Evolutionary conservation across 1,140 invertebrate species (phyloP).

Genomic region (Heterodera schachtii): DNA sequence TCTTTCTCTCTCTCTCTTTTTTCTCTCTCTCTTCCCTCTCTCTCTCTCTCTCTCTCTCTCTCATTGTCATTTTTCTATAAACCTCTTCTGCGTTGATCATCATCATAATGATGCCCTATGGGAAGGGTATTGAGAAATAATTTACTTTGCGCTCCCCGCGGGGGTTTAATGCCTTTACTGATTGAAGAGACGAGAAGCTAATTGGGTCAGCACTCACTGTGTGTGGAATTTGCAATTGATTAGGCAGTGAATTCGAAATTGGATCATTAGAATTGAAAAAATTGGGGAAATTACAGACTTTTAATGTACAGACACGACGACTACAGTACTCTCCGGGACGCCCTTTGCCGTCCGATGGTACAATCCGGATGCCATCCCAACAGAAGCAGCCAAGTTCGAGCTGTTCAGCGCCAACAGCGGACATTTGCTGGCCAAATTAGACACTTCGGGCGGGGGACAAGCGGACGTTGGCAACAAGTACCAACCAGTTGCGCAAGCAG

Average conservation of each 20-base stretch:
- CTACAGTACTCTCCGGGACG: slow-evolving; percentile 11
- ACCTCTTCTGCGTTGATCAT: background rate
- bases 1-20: background rate
- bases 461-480: slow-evolving; percentile 19
- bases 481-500: too few relatives aligned
- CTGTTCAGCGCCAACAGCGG: slow-evolving; percentile 31
- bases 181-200: background rate
- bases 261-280: background rate
- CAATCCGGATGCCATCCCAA: slow-evolving; percentile 7
- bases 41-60: background rate
- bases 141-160: background rate
- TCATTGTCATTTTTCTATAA: background rate
- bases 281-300: background rate
- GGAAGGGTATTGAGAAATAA: background rate
- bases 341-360: slow-evolving; percentile 16
- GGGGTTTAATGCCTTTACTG: slow-evolving; percentile 20
- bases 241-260: background rate
- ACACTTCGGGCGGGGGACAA: slow-evolving; percentile 6
- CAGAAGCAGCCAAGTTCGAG: slow-evolving; percentile 38
- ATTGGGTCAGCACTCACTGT: background rate
- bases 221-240: slow-evolving; percentile 3
- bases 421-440: slow-evolving; percentile 20
- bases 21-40: background rate
- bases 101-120: background rate
- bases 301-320: slow-evolving; percentile 17